Evolutionary conservation across 2,888 invertebrate species (phyloP).

Genomic region (Thereva unica): DNA sequence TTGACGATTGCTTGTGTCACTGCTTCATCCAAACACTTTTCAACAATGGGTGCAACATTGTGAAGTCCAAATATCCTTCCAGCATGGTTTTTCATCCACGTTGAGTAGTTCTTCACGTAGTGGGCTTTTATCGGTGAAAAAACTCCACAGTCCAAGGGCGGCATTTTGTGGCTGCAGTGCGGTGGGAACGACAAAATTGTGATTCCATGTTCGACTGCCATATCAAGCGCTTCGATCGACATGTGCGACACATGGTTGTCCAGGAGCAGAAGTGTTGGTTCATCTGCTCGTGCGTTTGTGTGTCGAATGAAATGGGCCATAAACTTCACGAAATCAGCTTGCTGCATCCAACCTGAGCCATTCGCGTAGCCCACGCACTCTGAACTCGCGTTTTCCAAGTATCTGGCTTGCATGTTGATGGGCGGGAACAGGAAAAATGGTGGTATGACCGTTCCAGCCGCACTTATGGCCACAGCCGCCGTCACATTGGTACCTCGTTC

Average conservation of each 20-base stretch:
- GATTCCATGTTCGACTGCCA: conserved; percentile 47
- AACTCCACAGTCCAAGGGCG: not conserved
- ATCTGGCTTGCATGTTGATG: not conserved
- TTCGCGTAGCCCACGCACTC: not conserved
- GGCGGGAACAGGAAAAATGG: not conserved
- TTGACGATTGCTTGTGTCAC: not conserved
- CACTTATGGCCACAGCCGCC: not conserved
- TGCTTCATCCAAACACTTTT: conserved; percentile 1
- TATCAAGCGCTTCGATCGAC: conserved; percentile 44
- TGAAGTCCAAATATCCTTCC: not conserved
- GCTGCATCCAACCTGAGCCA: not conserved
- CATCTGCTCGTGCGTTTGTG: not conserved
- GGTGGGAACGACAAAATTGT: conserved; percentile 5
- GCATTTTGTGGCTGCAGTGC: not conserved
- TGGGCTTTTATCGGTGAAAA: not conserved
- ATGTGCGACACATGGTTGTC: conserved; percentile 45
- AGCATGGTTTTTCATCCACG: not conserved
- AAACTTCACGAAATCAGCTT: not conserved
- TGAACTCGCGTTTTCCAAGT: not conserved
- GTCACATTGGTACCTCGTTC: conserved; percentile 8
- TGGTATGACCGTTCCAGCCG: too few species aligned
- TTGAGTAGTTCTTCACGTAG: not conserved
- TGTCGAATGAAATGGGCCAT: not conserved
- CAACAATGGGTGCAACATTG: not conserved
- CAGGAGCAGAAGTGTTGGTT: conserved; percentile 40